phyloP scores from a whole-genome alignment of 2,113 vertebrate genomes.

The Malaclemys terrapin region DNA sequence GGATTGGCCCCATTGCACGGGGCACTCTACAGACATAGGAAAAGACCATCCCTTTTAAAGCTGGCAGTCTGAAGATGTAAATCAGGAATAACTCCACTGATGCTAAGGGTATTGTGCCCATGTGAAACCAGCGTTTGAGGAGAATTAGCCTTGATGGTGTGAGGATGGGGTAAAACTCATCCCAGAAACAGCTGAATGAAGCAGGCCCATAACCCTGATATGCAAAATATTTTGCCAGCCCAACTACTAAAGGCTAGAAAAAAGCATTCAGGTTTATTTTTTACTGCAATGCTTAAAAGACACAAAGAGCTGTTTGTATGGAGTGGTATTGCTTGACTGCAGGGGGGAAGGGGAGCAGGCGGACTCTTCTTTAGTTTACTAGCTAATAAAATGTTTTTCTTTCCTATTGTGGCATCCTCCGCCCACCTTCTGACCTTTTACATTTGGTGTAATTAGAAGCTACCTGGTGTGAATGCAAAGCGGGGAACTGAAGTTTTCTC shows the following conservation, averaged over 20 bases:
- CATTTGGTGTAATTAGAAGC: constrained; percentile 38
- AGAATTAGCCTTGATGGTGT: not conserved
- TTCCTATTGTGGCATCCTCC: constrained; percentile 17
- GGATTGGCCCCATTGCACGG: not conserved
- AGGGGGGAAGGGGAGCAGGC: not conserved
- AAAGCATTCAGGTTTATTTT: not conserved
- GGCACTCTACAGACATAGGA: not conserved
- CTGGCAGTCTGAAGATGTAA: not conserved
- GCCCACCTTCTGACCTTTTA: constrained; percentile 37
- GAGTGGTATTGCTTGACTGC: not conserved
- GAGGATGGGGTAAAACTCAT: not conserved
- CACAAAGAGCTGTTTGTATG: not conserved
- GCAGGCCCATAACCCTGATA: not conserved
- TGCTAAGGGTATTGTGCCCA: rapidly evolving
- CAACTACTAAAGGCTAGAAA: not conserved
- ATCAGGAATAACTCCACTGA: not conserved
- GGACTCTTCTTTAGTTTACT: not conserved
- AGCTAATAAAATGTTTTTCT: constrained; percentile 53
- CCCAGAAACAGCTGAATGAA: not conserved
- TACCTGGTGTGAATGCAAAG: constrained; percentile 26
- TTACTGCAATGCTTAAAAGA: not conserved
- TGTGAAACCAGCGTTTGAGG: rapidly evolving
- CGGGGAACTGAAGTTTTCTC: not conserved
- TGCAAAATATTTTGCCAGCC: not conserved
- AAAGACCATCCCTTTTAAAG: not conserved